Conservation (phyloP, 1,140 invertebrate species). For the Hyposmocoma kahamanoa region DNA sequence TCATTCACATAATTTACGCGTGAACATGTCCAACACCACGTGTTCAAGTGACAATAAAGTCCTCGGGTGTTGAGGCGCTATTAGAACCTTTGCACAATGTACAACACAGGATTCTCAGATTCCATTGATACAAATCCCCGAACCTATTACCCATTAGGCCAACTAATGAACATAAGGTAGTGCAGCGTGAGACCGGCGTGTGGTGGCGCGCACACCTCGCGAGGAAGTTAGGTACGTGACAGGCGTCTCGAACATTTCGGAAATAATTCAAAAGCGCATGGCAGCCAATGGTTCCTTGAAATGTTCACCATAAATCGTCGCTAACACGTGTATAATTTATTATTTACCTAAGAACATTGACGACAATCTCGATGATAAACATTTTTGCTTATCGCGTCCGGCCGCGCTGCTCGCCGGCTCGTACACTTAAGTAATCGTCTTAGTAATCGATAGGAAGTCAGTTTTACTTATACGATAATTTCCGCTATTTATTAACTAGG, state of each 20-base stretch:
- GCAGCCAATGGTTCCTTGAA: too few relatives aligned
- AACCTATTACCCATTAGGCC: background rate
- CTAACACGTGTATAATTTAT: slow-evolving; percentile 45
- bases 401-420: slow-evolving; percentile 6
- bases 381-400: slow-evolving; percentile 29
- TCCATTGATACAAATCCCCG: too few relatives aligned
- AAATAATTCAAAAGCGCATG: too few relatives aligned
- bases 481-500: slow-evolving; percentile 62
- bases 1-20: slow-evolving; percentile 20
- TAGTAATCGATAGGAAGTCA: slow-evolving; percentile 68
- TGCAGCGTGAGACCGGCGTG: too few relatives aligned
- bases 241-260: too few relatives aligned
- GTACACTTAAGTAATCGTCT: slow-evolving; percentile 43
- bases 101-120: too few relatives aligned
- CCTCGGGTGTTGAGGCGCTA: too few relatives aligned
- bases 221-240: too few relatives aligned
- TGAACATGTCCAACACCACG: slow-evolving; percentile 23
- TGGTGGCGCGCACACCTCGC: too few relatives aligned
- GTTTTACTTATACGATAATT: slow-evolving; percentile 63
- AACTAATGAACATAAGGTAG: background rate
- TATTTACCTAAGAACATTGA: slow-evolving; percentile 50
- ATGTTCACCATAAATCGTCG: too few relatives aligned
- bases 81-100: too few relatives aligned
- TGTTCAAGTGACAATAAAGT: too few relatives aligned
- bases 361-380: slow-evolving; percentile 38